Evolutionary conservation across 1,140 invertebrate genomes (phyloP).

Genomic region (Euura saliciscinereae): DNA sequence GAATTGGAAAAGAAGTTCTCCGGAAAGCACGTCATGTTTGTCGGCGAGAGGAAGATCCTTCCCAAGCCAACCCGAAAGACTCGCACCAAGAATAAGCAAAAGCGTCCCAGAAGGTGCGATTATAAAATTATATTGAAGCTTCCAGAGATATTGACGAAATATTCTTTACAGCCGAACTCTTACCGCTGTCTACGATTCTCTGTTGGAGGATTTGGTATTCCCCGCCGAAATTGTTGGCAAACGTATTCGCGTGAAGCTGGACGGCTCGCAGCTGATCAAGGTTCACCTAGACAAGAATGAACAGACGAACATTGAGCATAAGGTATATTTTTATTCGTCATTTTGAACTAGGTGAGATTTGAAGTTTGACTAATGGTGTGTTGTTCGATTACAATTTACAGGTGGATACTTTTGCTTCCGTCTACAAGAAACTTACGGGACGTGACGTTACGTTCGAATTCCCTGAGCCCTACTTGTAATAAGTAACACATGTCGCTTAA

Average conservation of each 20-base stretch:
- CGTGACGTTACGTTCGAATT: conserved; percentile 99
- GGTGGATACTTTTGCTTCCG: conserved; percentile 96
- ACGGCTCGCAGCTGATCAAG: conserved; percentile 96
- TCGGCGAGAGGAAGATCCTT: conserved; percentile 97
- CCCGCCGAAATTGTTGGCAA: conserved; percentile 99
- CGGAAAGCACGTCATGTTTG: conserved; percentile 98
- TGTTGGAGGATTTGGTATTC: conserved; percentile 96
- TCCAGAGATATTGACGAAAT: conserved; percentile 2
- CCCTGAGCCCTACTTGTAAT: conserved; percentile 95
- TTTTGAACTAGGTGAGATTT: conserved; percentile 12
- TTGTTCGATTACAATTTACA: conserved; percentile 61
- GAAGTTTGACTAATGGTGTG: conserved; percentile 10
- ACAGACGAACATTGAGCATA: conserved; percentile 99
- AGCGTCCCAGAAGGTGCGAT: conserved; percentile 87
- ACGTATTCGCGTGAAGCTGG: conserved; percentile 92
- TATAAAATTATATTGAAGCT: conserved; percentile 14
- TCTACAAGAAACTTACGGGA: conserved; percentile 99
- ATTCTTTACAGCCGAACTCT: conserved; percentile 79
- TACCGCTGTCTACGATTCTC: conserved; percentile 96
- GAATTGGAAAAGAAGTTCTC: conserved; percentile 99
- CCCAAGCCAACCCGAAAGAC: conserved; percentile 97
- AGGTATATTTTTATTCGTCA: conserved; percentile 66
- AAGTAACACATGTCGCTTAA: conserved; percentile 60
- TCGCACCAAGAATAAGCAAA: conserved; percentile 94
- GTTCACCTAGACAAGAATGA: conserved; percentile 98